phyloP scores from a whole-genome alignment of 2,113 vertebrate genomes.

The Microcebus griseorufus region DNA sequence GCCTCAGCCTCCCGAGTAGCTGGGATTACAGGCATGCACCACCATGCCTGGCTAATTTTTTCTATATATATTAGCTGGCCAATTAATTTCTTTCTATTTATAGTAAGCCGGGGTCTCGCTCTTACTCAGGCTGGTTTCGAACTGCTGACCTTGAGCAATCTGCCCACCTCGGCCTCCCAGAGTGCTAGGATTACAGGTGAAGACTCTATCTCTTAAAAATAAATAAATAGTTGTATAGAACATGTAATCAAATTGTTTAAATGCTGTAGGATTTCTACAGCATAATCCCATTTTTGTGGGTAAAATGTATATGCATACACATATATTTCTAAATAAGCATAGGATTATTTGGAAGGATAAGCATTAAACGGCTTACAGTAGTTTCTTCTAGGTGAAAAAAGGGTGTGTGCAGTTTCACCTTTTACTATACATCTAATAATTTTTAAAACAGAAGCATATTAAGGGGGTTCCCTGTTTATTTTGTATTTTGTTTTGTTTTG shows the following conservation, averaged over 20 bases:
- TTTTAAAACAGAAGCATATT: neutral
- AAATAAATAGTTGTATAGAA: neutral
- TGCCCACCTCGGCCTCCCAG: no score
- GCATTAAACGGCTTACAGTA: neutral
- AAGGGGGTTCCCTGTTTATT: neutral
- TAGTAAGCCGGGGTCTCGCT: no score
- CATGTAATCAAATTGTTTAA: neutral
- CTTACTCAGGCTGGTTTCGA: no score
- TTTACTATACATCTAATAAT: neutral
- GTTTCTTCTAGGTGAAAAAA: neutral
- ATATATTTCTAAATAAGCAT: neutral
- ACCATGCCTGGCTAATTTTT: no score
- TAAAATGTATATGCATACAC: neutral
- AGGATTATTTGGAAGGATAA: neutral
- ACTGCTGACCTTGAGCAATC: no score
- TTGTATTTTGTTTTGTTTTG: neutral
- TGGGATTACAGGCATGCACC: no score
- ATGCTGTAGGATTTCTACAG: neutral
- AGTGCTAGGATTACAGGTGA: no score
- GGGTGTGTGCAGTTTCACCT: neutral
- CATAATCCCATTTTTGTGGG: neutral
- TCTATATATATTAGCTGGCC: no score
- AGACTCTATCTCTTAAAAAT: no score
- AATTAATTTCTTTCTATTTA: no score
- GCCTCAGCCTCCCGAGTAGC: no score